Conservation (phyloP, 2,888 invertebrate species). For the Tachina lurida region DNA sequence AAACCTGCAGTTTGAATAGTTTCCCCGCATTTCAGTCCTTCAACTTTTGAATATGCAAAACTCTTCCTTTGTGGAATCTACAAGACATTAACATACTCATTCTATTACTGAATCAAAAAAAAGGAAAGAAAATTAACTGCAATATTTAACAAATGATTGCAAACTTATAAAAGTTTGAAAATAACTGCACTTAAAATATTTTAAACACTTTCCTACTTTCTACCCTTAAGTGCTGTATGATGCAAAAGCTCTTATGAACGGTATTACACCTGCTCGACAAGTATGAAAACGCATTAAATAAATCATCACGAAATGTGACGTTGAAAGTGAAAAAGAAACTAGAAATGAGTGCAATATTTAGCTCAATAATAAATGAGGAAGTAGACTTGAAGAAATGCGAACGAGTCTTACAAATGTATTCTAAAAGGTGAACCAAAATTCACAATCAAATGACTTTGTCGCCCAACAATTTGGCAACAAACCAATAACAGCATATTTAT, state of each 20-base stretch:
- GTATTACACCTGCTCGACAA: conserved; percentile 1
- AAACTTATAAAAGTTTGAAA: neutral
- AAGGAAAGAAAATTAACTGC: neutral
- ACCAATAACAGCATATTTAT: too few relatives aligned
- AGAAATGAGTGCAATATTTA: conserved; percentile 15
- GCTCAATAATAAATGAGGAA: conserved; percentile 33
- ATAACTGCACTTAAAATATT: neutral
- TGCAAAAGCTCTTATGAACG: neutral
- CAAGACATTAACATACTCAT: too few relatives aligned
- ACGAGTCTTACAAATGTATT: neutral
- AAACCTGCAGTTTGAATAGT: too few relatives aligned
- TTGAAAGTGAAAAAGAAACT: conserved; percentile 36
- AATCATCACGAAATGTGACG: conserved; percentile 28
- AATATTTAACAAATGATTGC: neutral
- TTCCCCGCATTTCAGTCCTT: too few relatives aligned
- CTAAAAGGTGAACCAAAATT: too few relatives aligned
- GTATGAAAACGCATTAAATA: conserved; percentile 39
- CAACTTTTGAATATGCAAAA: too few relatives aligned
- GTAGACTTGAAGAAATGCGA: neutral
- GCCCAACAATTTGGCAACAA: too few relatives aligned
- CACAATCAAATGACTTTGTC: too few relatives aligned
- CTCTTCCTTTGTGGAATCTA: too few relatives aligned
- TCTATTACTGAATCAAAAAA: too few relatives aligned
- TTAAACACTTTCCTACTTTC: neutral
- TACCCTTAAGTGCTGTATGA: neutral